phyloP scores from a whole-genome alignment of 2,797 vertebrate species.

The Cuculus canorus region DNA sequence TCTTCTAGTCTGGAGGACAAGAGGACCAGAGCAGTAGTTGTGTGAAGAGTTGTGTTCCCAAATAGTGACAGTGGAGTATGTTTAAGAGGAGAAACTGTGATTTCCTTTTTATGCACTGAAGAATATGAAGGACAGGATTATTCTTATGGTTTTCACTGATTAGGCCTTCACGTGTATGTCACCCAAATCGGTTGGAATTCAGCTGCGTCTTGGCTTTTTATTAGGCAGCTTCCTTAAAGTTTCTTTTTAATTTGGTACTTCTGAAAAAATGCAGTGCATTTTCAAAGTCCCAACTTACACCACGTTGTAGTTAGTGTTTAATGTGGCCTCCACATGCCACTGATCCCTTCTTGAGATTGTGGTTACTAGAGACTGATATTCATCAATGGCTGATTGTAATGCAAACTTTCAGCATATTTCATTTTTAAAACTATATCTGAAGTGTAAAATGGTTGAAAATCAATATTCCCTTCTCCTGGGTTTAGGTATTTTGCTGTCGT shows the following conservation, averaged over 20 bases:
- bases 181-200: conserved; percentile 33
- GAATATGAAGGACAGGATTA: not conserved
- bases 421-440: not conserved
- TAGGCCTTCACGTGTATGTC: not conserved
- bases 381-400: not conserved
- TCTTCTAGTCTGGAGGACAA: not conserved
- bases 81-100: not conserved
- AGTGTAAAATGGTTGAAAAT: not conserved
- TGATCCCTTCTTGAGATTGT: not conserved
- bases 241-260: conserved; percentile 38
- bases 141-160: not conserved
- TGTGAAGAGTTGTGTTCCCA: not conserved
- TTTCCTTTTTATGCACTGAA: not conserved
- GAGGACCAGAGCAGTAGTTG: not conserved
- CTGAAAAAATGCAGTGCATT: not conserved
- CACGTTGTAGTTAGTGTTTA: conserved; percentile 30
- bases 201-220: conserved; percentile 49
- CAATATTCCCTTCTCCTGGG: not conserved
- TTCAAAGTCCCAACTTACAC: conserved; percentile 34
- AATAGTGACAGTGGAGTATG: not conserved
- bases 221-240: conserved; percentile 37
- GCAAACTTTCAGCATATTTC: not conserved
- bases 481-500: not conserved
- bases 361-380: not conserved
- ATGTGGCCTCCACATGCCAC: conserved; percentile 44